Evolutionary conservation across 2,888 invertebrate species (phyloP).

Genomic region (Calameuta pallipes): DNA sequence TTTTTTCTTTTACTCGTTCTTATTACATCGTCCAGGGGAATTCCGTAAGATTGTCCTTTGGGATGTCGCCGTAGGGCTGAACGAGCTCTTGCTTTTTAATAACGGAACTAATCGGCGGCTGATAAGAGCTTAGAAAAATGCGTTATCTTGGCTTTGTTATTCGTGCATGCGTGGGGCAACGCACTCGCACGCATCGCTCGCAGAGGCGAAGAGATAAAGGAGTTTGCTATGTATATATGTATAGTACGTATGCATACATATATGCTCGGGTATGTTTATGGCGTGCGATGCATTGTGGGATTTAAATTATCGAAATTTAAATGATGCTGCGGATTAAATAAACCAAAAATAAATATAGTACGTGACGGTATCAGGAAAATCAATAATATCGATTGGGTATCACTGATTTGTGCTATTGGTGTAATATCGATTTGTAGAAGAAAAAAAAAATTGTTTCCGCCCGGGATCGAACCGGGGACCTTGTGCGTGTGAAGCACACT

Average conservation of each 20-base stretch:
- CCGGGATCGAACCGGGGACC: conserved; percentile 59
- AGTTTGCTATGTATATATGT: background rate
- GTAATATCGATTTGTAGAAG: background rate
- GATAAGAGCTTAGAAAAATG: background rate
- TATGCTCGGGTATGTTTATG: background rate
- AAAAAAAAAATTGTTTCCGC: conserved; percentile 44
- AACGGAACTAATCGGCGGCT: background rate
- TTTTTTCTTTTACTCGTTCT: background rate
- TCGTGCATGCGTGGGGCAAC: conserved; percentile 30
- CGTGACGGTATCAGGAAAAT: background rate
- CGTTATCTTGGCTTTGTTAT: conserved; percentile 1
- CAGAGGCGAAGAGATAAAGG: conserved; percentile 53
- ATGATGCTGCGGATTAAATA: background rate
- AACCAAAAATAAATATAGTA: background rate
- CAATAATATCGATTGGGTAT: background rate
- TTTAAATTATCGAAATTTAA: background rate
- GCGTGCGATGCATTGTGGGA: background rate
- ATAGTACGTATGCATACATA: background rate
- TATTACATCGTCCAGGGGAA: background rate
- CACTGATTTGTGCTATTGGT: background rate
- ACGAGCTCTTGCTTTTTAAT: background rate
- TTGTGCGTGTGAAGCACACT: conserved; percentile 83
- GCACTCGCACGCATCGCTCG: conserved; percentile 29
- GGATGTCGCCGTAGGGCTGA: background rate
- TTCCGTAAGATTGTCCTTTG: background rate